These are phyloP conservation scores for Teleopsis dalmanni DNA, from an alignment of 1,140 invertebrate genomes.

Conservation along the genomic window DNA sequence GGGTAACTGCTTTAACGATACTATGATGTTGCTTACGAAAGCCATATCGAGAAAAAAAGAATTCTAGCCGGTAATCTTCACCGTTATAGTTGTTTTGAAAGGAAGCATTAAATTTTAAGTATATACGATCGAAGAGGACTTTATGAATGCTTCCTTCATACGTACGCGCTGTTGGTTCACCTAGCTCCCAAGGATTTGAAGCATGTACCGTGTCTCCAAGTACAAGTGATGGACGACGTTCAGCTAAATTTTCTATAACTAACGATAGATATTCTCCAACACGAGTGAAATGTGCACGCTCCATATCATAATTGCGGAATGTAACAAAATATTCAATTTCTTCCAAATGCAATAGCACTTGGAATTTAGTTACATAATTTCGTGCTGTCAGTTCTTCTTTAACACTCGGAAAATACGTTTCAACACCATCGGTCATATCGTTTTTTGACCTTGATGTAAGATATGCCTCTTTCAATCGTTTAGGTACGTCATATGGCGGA, in stretches of 20 bases:
- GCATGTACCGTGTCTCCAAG: slow-evolving; percentile 67
- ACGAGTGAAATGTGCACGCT: slow-evolving; percentile 54
- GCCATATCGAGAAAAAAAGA: slow-evolving; percentile 51
- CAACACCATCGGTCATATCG: slow-evolving; percentile 32
- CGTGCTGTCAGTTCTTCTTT: slow-evolving; percentile 44
- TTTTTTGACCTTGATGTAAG: slow-evolving; percentile 42
- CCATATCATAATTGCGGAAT: slow-evolving; percentile 63
- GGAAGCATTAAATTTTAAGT: slow-evolving; percentile 62
- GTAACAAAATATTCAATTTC: slow-evolving; percentile 60
- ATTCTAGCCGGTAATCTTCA: slow-evolving; percentile 57
- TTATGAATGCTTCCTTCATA: slow-evolving; percentile 78
- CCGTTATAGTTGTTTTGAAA: slow-evolving; percentile 64
- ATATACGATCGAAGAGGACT: slow-evolving; percentile 56
- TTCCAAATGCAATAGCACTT: slow-evolving; percentile 67
- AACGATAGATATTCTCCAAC: slow-evolving; percentile 63
- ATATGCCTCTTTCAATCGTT: slow-evolving; percentile 48
- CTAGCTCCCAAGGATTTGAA: slow-evolving; percentile 44
- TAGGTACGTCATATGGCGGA: slow-evolving; percentile 51
- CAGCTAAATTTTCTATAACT: slow-evolving; percentile 70
- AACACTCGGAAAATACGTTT: slow-evolving; percentile 47
- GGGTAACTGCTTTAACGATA: slow-evolving; percentile 50
- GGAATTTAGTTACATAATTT: slow-evolving; percentile 61
- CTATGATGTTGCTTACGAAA: slow-evolving; percentile 60
- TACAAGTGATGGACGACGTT: slow-evolving; percentile 77
- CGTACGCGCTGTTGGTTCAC: slow-evolving; percentile 14